These are phyloP conservation scores for Sphinx pinastri DNA, from an alignment of 2,888 invertebrate genomes.

Conservation along the genomic window DNA sequence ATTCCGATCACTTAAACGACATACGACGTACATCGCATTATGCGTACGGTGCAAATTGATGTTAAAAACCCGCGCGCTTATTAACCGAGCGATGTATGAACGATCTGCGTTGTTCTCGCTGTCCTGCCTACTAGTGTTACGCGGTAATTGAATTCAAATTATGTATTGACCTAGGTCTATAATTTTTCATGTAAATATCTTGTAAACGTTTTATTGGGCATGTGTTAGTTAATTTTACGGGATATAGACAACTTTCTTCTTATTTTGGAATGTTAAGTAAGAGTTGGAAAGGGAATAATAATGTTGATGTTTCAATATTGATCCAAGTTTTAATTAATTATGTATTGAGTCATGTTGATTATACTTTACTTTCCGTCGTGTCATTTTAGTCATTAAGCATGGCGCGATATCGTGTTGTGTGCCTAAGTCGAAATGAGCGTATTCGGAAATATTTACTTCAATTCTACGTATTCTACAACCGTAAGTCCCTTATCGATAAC, in stretches of 20 bases:
- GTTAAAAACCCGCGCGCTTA: constrained; percentile 57
- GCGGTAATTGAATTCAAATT: constrained; percentile 11
- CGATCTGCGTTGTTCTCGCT: constrained; percentile 11
- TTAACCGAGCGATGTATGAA: constrained; percentile 22
- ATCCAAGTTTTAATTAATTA: too few relatives aligned
- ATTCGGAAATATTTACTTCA: too few relatives aligned
- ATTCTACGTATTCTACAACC: too few relatives aligned
- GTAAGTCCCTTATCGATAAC: too few relatives aligned
- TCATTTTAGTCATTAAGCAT: too few relatives aligned
- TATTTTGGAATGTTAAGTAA: neutral
- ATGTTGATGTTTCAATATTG: neutral
- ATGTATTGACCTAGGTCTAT: constrained; percentile 23
- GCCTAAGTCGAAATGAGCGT: too few relatives aligned
- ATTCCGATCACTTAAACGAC: constrained; percentile 52
- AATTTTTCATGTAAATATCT: constrained; percentile 28
- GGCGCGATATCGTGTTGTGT: too few relatives aligned
- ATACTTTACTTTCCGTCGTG: too few relatives aligned
- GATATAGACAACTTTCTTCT: constrained; percentile 14
- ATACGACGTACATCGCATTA: constrained; percentile 58
- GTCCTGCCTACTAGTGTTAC: constrained; percentile 14
- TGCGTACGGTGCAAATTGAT: constrained; percentile 61
- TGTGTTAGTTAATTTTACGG: constrained; percentile 28
- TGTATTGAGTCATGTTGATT: too few relatives aligned
- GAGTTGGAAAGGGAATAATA: neutral
- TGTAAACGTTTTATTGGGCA: constrained; percentile 20